These are phyloP conservation scores for Onychomys leucogaster DNA, from an alignment of 2,797 vertebrate genomes.

Conservation along the genomic window DNA sequence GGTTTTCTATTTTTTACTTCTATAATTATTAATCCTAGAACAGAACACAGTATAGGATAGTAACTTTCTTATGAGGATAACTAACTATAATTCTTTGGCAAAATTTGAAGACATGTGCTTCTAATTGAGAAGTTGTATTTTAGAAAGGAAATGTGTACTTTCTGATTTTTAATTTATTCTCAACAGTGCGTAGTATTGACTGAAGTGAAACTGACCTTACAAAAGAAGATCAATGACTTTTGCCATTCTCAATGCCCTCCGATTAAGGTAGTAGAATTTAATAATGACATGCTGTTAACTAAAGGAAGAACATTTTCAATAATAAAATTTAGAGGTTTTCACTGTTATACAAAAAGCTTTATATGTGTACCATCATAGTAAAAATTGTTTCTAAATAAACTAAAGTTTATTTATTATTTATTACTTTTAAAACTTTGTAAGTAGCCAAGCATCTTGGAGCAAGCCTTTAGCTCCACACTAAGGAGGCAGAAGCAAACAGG, in stretches of 20 bases:
- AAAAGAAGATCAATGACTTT: conserved; percentile 95
- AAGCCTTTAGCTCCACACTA: not conserved
- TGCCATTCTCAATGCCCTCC: conserved; percentile 94
- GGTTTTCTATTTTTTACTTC: conserved; percentile 23
- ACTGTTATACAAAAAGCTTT: not conserved
- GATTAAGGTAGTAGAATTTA: conserved; percentile 92
- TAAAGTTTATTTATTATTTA: too few relatives aligned
- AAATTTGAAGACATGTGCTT: conserved; percentile 20
- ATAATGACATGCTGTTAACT: not conserved
- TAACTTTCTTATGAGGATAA: conserved; percentile 4
- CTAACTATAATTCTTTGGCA: conserved; percentile 8
- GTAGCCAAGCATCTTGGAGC: not conserved
- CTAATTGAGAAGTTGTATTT: conserved; percentile 25
- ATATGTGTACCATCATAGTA: not conserved
- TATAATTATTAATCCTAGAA: conserved; percentile 36
- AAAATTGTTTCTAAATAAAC: conserved; percentile 8
- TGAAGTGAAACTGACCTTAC: conserved; percentile 92
- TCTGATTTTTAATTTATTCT: conserved; percentile 66
- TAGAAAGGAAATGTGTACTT: conserved; percentile 54
- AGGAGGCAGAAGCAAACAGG: not conserved
- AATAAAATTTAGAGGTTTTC: conserved; percentile 22
- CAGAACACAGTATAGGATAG: not conserved
- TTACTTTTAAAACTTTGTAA: not conserved
- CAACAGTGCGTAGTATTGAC: conserved; percentile 96
- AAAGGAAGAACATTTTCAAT: conserved; percentile 25